These are phyloP conservation scores for Chymomyza procnemis DNA, from an alignment of 2,888 invertebrate genomes.

Conservation along the genomic window DNA sequence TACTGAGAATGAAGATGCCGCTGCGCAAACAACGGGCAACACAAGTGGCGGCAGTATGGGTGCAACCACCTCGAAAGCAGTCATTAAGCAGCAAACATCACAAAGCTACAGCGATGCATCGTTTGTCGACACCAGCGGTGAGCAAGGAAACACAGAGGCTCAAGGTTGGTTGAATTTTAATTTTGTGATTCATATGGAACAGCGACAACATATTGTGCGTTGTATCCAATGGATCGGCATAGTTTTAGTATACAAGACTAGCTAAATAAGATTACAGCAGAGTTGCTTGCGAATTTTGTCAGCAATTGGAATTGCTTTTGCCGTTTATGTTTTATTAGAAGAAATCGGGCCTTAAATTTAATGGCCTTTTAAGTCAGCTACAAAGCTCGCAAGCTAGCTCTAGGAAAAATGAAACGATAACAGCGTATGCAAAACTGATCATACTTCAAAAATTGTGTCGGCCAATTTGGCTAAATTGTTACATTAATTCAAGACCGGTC, in stretches of 20 bases:
- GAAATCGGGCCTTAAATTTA: neutral
- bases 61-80: conserved; percentile 76
- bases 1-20: conserved; percentile 78
- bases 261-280: conserved; percentile 3
- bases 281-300: conserved; percentile 40
- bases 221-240: conserved; percentile 24
- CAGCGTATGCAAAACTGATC: conserved; percentile 50
- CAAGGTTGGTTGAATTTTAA: conserved; percentile 78
- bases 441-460: neutral
- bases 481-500: conserved; percentile 22
- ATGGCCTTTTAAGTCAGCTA: neutral
- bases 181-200: conserved; percentile 19
- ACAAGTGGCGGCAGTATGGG: conserved; percentile 52
- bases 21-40: conserved; percentile 60
- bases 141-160: conserved; percentile 78
- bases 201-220: neutral
- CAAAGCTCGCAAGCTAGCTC: neutral
- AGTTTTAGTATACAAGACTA: neutral
- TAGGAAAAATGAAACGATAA: conserved; percentile 4
- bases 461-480: conserved; percentile 16
- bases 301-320: neutral
- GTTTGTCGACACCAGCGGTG: conserved; percentile 77
- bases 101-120: conserved; percentile 75
- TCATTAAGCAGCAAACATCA: conserved; percentile 64
- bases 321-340: neutral